Evolutionary conservation across 2,797 vertebrate species (phyloP).

Genomic region (Ctenosaura bakeri): DNA sequence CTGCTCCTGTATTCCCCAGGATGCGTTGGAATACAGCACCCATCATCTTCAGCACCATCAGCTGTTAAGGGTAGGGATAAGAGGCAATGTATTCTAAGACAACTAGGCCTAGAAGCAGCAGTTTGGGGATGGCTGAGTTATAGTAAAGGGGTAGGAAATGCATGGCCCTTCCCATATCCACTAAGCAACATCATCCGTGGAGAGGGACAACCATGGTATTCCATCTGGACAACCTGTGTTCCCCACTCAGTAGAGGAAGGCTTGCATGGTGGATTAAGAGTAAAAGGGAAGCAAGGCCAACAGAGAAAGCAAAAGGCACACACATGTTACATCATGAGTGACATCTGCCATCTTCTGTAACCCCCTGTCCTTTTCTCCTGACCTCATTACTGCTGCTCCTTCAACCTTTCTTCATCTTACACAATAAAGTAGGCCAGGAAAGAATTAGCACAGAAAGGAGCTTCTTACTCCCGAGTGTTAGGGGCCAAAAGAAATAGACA

Average conservation of each 20-base stretch:
- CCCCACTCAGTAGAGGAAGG: background rate
- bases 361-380: constrained; percentile 16
- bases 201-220: background rate
- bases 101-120: background rate
- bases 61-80: background rate
- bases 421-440: background rate
- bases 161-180: background rate
- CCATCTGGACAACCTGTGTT: too few relatives aligned
- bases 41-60: background rate
- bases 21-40: background rate
- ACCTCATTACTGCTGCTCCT: background rate
- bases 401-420: background rate
- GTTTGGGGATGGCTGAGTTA: background rate
- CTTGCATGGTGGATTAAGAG: background rate
- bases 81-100: background rate
- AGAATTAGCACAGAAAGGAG: constrained; percentile 1
- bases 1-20: background rate
- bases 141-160: background rate
- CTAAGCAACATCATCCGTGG: background rate
- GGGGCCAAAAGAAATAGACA: background rate
- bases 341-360: background rate
- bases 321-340: background rate
- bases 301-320: background rate
- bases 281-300: constrained; percentile 22
- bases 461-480: background rate